Percentiles rank a stretch among this genome's conserved stretches.
Evolutionary conservation across 2,113 vertebrate species (phyloP).

Genomic region (Colius striatus): DNA sequence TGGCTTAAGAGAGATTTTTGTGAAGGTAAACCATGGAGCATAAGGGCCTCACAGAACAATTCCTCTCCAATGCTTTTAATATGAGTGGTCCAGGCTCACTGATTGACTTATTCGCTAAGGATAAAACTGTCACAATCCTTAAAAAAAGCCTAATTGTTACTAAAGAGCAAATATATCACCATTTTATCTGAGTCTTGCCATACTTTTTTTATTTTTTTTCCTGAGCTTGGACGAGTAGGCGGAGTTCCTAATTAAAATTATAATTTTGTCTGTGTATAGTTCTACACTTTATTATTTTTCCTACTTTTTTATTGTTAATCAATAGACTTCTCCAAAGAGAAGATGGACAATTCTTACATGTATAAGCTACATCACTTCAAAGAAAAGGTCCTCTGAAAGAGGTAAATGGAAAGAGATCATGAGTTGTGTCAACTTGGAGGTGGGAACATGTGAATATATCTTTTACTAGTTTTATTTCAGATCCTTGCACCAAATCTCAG

Average conservation of each 20-base stretch:
- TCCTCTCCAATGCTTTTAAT: background rate
- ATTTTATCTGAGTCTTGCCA: background rate
- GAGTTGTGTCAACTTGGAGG: background rate
- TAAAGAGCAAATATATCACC: background rate
- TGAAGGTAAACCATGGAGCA: background rate
- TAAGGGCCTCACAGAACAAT: background rate
- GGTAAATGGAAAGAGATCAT: background rate
- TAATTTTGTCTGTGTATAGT: background rate
- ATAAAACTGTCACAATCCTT: background rate
- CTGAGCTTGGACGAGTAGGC: background rate
- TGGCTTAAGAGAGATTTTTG: background rate
- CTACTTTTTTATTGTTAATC: background rate
- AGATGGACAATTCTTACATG: background rate
- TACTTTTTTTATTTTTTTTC: background rate
- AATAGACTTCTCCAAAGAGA: background rate
- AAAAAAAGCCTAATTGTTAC: background rate
- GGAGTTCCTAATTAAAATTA: background rate
- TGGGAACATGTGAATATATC: rapidly evolving
- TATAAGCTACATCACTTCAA: background rate
- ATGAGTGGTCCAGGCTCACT: background rate
- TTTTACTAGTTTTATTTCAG: background rate
- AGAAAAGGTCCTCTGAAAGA: background rate
- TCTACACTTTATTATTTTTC: background rate
- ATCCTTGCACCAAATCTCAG: background rate
- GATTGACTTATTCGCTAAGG: background rate